phyloP scores from a whole-genome alignment of 2,797 vertebrate genomes.

The Premnoplex brunnescens region DNA sequence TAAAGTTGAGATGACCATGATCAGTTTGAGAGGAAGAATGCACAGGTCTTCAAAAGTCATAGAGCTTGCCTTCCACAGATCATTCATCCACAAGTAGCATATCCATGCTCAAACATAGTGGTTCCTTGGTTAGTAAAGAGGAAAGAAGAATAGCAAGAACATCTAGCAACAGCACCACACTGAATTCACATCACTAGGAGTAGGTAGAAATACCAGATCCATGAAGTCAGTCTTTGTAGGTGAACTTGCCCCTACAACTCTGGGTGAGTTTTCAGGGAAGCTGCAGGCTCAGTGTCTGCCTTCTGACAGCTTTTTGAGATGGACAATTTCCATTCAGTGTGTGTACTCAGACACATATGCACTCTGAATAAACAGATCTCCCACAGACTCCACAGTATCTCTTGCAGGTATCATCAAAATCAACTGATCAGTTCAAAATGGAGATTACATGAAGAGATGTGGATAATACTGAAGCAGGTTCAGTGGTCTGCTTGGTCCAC shows the following conservation, averaged over 20 bases:
- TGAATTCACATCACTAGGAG: background rate
- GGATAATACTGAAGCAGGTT: background rate
- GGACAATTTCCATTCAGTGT: background rate
- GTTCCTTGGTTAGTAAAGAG: background rate
- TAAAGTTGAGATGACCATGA: background rate
- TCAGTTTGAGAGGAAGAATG: background rate
- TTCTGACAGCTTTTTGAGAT: background rate
- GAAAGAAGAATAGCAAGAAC: background rate
- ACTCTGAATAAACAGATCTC: background rate
- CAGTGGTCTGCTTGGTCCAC: background rate
- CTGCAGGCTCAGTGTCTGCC: background rate
- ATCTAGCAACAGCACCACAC: background rate
- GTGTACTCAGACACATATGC: fast-evolving
- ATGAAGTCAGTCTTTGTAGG: background rate
- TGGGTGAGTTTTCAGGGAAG: background rate
- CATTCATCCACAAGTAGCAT: background rate
- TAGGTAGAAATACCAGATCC: background rate
- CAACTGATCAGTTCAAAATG: background rate
- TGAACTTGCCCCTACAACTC: background rate
- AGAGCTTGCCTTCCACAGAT: background rate
- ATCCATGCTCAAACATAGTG: background rate
- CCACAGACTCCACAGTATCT: background rate
- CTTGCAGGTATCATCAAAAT: background rate
- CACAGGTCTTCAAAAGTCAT: background rate
- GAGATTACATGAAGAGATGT: background rate